Evolutionary conservation across 2,797 vertebrate species (phyloP).

Genomic region (Erithacus rubecula): DNA sequence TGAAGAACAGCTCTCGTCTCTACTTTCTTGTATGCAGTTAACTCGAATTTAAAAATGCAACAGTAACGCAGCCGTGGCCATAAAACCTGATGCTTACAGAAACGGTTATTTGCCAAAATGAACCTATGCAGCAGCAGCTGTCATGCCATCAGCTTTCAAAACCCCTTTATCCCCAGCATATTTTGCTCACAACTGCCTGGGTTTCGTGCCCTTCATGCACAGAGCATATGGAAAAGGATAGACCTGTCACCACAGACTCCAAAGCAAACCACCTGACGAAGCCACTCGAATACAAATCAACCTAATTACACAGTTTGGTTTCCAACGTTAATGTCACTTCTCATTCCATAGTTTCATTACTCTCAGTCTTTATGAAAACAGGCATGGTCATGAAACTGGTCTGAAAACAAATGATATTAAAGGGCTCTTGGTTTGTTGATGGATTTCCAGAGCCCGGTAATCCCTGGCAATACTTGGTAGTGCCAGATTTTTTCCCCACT

Average conservation of each 20-base stretch:
- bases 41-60: not conserved
- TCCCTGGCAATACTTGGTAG: not conserved
- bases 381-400: conserved; percentile 7
- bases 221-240: not conserved
- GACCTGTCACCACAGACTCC: not conserved
- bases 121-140: not conserved
- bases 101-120: not conserved
- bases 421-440: not conserved
- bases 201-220: not conserved
- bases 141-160: not conserved
- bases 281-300: conserved; percentile 25
- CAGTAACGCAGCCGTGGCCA: not conserved
- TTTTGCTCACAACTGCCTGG: not conserved
- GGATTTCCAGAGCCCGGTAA: not conserved
- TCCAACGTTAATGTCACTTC: conserved; percentile 4
- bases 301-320: conserved; percentile 15
- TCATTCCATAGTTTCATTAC: conserved; percentile 21
- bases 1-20: conserved; percentile 23
- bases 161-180: not conserved
- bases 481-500: not conserved
- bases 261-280: not conserved
- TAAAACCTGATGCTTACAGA: conserved; percentile 24
- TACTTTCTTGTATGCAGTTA: not conserved
- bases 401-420: conserved; percentile 49
- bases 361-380: conserved; percentile 3